Evolutionary conservation across 2,113 vertebrate species (phyloP), one percentile per base, ranked within the genome.

Genomic region (Poeciliopsis occidentalis): DNA sequence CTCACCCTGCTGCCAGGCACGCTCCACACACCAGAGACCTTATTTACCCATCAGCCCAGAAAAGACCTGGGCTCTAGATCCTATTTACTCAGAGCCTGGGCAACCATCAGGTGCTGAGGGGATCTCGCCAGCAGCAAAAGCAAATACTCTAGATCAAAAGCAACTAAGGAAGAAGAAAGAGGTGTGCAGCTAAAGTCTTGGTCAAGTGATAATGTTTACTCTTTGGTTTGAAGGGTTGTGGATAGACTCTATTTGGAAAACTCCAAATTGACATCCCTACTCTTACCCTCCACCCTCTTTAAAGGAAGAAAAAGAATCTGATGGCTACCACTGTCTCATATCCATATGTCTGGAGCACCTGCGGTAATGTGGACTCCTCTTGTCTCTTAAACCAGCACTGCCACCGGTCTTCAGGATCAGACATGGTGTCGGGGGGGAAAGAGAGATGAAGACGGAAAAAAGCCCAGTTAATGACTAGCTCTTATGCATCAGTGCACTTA

Each of bases 401-500:
- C 95, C 95, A 94, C 95, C 91, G 95, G 96, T 97, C 96, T 97
- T 95, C 95, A 96, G 89, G 96, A 97, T 98, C 96, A 96, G 96
- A 97, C 96, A 95, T 90, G 93, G 95, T 89, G 95, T 96, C 96
- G 95, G 94, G 90, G 90, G 91, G 88, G 91, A 83, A 86, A 87
- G 85, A 84, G 78, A 86, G 87, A 93, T 90, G 89, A 92, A 90
- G 89, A 91, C 76, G 67, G 95, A 87, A 88, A 89, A 92, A 96
- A 96, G 96, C 95, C 95, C 95, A 96, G 96, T 96, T 98, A 99
- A 99, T 98, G 97, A 98, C 97, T 96, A 97, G 97, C 96, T 98
- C 97, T 99, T 98, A 98, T 98, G 98, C 97, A 99, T 99, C 97
- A 97, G 95, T 97, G 97, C 96, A 95, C 96, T 95, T 98, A 96